Percentiles rank a stretch among this genome's conserved stretches.
Evolutionary conservation across 1,140 invertebrate genomes (phyloP).

Genomic region (Phthorimaea operculella): DNA sequence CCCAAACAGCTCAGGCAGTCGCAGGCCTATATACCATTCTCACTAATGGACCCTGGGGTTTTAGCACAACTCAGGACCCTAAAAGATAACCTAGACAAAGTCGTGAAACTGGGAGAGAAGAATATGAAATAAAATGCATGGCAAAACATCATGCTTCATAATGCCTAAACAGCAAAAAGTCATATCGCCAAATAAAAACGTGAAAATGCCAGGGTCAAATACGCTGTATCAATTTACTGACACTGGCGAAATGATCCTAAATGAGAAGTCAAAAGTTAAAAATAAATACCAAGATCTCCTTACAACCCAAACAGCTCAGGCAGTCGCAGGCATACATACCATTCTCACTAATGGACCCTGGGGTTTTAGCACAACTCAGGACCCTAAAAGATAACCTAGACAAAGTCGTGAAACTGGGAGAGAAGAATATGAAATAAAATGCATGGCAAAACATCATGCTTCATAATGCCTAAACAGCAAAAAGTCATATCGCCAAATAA

Average conservation of each 20-base stretch:
- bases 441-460: too few species aligned
- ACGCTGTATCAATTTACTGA: too few species aligned
- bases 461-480: too few species aligned
- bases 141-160: too few species aligned
- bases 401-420: constrained; percentile 60
- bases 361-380: constrained; percentile 66
- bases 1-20: constrained; percentile 70
- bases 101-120: constrained; percentile 54
- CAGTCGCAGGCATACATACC: constrained; percentile 64
- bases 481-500: too few species aligned
- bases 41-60: constrained; percentile 65
- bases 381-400: constrained; percentile 70
- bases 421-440: constrained; percentile 33
- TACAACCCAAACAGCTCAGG: constrained; percentile 70
- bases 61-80: constrained; percentile 68
- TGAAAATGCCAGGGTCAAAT: too few species aligned
- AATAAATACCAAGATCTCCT: constrained; percentile 52
- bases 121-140: constrained; percentile 16
- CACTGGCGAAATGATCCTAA: too few species aligned
- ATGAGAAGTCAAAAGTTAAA: too few species aligned
- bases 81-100: constrained; percentile 69
- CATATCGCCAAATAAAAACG: background rate
- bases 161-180: too few species aligned
- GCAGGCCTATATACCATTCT: constrained; percentile 60
- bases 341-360: constrained; percentile 65